Conservation (phyloP, 2,113 vertebrate genomes). For the Sminthopsis crassicaudata region DNA sequence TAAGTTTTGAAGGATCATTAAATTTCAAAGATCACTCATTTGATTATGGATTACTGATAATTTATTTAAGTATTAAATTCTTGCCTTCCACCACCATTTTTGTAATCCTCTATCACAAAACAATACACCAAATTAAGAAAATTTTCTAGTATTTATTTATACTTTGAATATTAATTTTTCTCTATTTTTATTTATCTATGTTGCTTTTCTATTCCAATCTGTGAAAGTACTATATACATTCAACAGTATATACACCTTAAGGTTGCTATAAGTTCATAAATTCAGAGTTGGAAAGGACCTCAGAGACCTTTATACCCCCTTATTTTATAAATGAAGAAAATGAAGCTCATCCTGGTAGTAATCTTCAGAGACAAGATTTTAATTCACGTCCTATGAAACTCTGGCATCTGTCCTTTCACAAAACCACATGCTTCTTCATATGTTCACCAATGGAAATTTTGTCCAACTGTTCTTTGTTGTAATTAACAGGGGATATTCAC, state of each 20-base stretch:
- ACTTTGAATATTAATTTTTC: neutral
- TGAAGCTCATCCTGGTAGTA: neutral
- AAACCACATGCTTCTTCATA: neutral
- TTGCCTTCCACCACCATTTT: neutral
- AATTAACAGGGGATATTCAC: neutral
- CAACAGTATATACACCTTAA: neutral
- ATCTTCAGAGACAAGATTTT: neutral
- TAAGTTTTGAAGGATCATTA: conserved; percentile 11
- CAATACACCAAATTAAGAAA: neutral
- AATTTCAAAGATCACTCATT: neutral
- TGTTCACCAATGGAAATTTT: neutral
- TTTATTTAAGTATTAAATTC: conserved; percentile 31
- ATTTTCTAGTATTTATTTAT: neutral
- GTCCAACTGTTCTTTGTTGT: neutral
- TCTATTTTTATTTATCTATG: neutral
- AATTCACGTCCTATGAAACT: neutral
- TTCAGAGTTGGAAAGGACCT: neutral
- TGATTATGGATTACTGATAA: neutral
- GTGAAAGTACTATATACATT: neutral
- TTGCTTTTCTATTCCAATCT: neutral
- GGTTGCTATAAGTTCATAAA: neutral
- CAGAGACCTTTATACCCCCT: neutral
- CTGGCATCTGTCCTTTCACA: neutral
- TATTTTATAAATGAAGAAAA: neutral
- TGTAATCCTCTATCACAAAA: neutral